Evolutionary conservation across 2,113 vertebrate species (phyloP).

Genomic region (Nannobrachium achirus): DNA sequence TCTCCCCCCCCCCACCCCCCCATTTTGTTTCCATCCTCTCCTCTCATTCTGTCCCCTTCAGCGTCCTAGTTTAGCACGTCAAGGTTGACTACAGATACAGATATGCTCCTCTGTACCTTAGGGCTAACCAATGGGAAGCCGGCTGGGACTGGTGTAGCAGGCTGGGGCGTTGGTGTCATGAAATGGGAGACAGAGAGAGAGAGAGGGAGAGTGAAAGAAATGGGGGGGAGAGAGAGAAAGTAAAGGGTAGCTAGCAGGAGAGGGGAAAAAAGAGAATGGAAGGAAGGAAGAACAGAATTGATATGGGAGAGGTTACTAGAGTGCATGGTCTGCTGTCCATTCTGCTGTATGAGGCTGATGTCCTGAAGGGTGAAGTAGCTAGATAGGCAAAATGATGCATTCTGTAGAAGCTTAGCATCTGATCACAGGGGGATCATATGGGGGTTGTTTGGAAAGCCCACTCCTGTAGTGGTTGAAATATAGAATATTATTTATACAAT

Average conservation of each 20-base stretch:
- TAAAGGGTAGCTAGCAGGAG: not conserved
- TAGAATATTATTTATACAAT: no score
- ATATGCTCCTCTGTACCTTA: slow-evolving; percentile 73
- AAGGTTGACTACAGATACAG: slow-evolving; percentile 83
- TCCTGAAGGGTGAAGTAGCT: not conserved
- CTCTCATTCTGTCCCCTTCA: slow-evolving; percentile 77
- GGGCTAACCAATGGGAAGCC: slow-evolving; percentile 76
- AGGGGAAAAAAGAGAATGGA: not conserved
- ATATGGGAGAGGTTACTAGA: not conserved
- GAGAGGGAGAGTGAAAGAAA: slow-evolving; percentile 24
- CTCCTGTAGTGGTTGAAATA: no score
- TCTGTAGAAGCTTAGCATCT: not conserved
- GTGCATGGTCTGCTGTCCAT: slow-evolving; percentile 33
- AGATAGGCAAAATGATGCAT: not conserved
- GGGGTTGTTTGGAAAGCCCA: not conserved
- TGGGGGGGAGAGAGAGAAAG: slow-evolving; percentile 3
- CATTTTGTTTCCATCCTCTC: slow-evolving; percentile 53
- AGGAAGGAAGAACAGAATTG: no score
- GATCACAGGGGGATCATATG: not conserved
- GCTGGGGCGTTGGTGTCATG: slow-evolving; percentile 62
- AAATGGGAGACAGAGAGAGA: slow-evolving; percentile 42
- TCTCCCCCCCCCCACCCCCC: slow-evolving; percentile 36
- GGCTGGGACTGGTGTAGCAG: slow-evolving; percentile 66
- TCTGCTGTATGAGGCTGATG: slow-evolving; percentile 21
- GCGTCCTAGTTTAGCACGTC: slow-evolving; percentile 82